These are phyloP conservation scores for Sula dactylatra DNA, from an alignment of 2,113 vertebrate species.

Conservation along the genomic window DNA sequence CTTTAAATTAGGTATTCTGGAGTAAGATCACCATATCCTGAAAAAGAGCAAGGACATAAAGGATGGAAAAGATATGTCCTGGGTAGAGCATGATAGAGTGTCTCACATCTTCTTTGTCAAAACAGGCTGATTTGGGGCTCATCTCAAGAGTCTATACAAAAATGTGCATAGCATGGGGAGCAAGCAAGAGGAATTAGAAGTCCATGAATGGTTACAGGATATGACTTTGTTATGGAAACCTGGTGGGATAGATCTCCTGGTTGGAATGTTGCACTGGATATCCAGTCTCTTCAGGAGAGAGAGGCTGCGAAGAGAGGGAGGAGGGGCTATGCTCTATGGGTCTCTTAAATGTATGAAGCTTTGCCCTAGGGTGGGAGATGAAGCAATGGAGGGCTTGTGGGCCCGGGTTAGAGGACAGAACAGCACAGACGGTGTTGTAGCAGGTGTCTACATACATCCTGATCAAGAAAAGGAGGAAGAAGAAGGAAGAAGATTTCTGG, in stretches of 20 bases:
- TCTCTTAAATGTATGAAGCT: neutral
- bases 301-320: neutral
- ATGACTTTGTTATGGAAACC: neutral
- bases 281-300: neutral
- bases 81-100: neutral
- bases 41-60: neutral
- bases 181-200: neutral
- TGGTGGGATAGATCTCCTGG: neutral
- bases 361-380: neutral
- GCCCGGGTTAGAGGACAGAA: neutral
- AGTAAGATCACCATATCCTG: neutral
- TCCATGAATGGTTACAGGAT: neutral
- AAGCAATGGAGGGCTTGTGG: neutral
- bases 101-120: neutral
- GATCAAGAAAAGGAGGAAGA: neutral
- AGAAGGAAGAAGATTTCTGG: neutral
- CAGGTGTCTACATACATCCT: neutral
- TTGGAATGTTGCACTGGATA: neutral
- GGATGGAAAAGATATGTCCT: neutral
- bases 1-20: neutral
- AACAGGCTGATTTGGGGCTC: neutral
- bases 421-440: neutral
- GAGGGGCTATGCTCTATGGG: neutral
- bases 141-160: neutral
- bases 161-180: neutral